phyloP scores from a whole-genome alignment of 1,140 invertebrate species.

The Aphelenchoides fujianensis region DNA sequence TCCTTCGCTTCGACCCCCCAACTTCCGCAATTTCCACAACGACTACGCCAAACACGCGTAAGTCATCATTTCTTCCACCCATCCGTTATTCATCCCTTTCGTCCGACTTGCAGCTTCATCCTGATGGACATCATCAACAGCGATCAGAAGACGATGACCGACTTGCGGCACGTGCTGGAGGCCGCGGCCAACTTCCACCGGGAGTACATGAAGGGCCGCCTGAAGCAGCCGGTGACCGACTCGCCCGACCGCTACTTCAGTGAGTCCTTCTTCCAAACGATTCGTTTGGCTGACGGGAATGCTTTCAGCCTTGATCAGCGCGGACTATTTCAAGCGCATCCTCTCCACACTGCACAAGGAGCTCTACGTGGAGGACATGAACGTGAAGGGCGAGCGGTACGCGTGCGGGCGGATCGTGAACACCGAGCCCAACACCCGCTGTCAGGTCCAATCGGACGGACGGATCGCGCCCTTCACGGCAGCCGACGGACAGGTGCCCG shows the following conservation, averaged over 20 bases:
- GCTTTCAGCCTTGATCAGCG: background rate
- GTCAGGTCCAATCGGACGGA: background rate
- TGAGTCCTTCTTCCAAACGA: slow-evolving; percentile 21
- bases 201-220: slow-evolving; percentile 30
- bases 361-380: slow-evolving; percentile 11
- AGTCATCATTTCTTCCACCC: background rate
- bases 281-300: slow-evolving; percentile 7
- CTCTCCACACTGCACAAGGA: slow-evolving; percentile 14
- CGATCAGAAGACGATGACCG: slow-evolving; percentile 27
- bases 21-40: background rate
- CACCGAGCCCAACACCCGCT: background rate
- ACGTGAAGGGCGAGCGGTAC: background rate
- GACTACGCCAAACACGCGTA: slow-evolving; percentile 4
- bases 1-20: background rate
- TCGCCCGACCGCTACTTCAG: slow-evolving; percentile 2
- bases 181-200: slow-evolving; percentile 19
- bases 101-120: slow-evolving; percentile 33
- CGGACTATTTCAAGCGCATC: background rate
- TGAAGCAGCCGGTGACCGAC: slow-evolving; percentile 34
- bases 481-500: too few species aligned
- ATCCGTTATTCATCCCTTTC: too few species aligned
- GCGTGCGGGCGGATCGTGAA: background rate
- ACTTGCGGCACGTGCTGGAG: slow-evolving; percentile 26
- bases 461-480: background rate
- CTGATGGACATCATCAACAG: slow-evolving; percentile 44